Evolutionary conservation across 92 coral and sea anemone genomes (phyloP), one percentile per base, ranked within the genome.

Genomic region (Muricea muricata): DNA sequence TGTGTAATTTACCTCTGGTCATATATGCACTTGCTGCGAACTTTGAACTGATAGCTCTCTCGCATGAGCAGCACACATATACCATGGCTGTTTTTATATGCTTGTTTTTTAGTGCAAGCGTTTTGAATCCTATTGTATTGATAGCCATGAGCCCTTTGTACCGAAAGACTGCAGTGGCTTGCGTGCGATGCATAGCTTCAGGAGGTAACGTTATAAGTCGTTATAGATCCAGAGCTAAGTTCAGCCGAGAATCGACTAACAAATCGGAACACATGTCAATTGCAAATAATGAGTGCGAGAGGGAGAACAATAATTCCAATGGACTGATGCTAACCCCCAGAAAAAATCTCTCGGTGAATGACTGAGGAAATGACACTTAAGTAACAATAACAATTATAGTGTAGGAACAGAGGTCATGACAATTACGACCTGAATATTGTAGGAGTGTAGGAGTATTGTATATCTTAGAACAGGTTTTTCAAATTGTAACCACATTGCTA

Each of bases 91-190:
- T 78, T 32, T 28, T 78, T 28, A 14, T 26, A 12, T 56, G 70
- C 54, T 17, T 78, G 55, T 56, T 78, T 21, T 78, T 78, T 39
- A 34, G 52, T 17, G 71, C 55, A 15, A 78, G 71, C 34, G 72
- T 35, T 25, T 30, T 58, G 34, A 78, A 78, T 15, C 83, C 83
- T 33, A 41, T 78, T 17, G 83, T 78, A 11, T 33, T 78, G 34
- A 78, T 78, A 21, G 83, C 71, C n/a, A 54, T 78, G 83, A 78
- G 83, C 45, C 71, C 71, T 14, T 33, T 78, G 12, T 78, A 78
- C 83, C 40, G 71, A 21, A 20, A 65, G 15, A 58, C 71, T 21
- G 83, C 83, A 0, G 3, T 41, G 10, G 28, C 47, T 7, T 78
- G 69, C 24, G 48, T 78, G 2, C 48, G 26, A 18, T 56, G 7